These are phyloP conservation scores for Drosophila nigrodunni DNA, from an alignment of 1,140 invertebrate species.

Conservation along the genomic window DNA sequence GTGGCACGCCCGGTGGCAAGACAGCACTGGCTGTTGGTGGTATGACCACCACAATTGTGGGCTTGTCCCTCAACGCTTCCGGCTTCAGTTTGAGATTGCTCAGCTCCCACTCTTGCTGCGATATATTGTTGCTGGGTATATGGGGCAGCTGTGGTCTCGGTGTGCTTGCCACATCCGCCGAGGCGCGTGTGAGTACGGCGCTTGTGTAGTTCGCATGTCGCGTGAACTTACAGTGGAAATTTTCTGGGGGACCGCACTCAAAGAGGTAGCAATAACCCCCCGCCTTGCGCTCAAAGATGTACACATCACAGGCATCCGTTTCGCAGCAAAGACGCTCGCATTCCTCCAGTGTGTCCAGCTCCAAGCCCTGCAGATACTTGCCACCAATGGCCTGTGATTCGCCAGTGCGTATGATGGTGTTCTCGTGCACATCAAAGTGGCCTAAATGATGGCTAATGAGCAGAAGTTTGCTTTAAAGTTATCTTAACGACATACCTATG, in stretches of 20 bases:
- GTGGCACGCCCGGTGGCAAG: conserved; percentile 29
- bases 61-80: conserved; percentile 65
- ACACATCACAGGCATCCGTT: conserved; percentile 94
- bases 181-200: conserved; percentile 88
- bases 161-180: conserved; percentile 61
- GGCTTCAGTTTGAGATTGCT: conserved; percentile 85
- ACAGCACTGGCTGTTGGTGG: conserved; percentile 20
- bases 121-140: conserved; percentile 73
- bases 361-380: conserved; percentile 93
- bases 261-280: conserved; percentile 96
- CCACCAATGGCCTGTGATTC: conserved; percentile 95
- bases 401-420: conserved; percentile 95
- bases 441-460: conserved; percentile 75
- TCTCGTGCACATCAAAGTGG: conserved; percentile 93
- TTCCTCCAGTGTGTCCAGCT: conserved; percentile 91
- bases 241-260: conserved; percentile 93
- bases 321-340: conserved; percentile 94
- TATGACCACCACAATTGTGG: conserved; percentile 24
- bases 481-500: conserved; percentile 61
- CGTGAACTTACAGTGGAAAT: conserved; percentile 97
- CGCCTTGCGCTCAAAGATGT: conserved; percentile 96
- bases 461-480: neutral
- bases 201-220: conserved; percentile 95
- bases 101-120: conserved; percentile 92
- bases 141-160: conserved; percentile 66